Percentiles rank a stretch among this genome's conserved stretches.
These are phyloP conservation scores for Fragum sueziense DNA, from an alignment of 2,888 invertebrate species.

Conservation along the genomic window DNA sequence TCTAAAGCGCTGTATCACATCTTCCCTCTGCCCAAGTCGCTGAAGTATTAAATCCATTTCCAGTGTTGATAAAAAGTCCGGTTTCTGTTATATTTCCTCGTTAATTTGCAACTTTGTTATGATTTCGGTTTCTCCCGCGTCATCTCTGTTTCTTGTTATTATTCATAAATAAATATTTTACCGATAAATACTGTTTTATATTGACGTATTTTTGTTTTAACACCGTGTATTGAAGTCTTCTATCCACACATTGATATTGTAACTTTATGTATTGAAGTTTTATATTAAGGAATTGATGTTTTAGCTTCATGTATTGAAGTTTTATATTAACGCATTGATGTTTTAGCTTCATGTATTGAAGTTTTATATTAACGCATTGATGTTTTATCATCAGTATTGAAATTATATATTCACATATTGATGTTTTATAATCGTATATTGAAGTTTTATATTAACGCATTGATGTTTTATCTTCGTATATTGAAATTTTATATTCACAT, in stretches of 20 bases:
- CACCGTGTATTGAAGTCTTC: not conserved
- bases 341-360: not conserved
- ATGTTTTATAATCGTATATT: too few relatives aligned
- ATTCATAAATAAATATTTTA: not conserved
- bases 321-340: not conserved
- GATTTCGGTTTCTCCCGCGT: not conserved
- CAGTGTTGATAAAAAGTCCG: not conserved
- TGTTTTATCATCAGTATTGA: too few relatives aligned
- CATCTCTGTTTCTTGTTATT: too few relatives aligned
- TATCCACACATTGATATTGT: not conserved
- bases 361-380: not conserved
- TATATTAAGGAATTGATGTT: not conserved
- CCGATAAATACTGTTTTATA: not conserved
- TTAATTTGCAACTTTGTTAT: slow-evolving; percentile 2
- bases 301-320: not conserved
- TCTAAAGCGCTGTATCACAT: slow-evolving; percentile 12
- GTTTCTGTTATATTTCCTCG: not conserved
- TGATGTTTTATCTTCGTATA: too few relatives aligned
- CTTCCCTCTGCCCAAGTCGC: slow-evolving; percentile 10
- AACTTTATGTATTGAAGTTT: not conserved
- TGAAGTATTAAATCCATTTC: slow-evolving; percentile 6
- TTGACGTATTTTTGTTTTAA: not conserved
- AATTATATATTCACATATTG: too few relatives aligned
- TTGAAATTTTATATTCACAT: too few relatives aligned
- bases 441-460: too few relatives aligned